Evolutionary conservation across 2,113 vertebrate species (phyloP).

Genomic region (Amphiprion percula): DNA sequence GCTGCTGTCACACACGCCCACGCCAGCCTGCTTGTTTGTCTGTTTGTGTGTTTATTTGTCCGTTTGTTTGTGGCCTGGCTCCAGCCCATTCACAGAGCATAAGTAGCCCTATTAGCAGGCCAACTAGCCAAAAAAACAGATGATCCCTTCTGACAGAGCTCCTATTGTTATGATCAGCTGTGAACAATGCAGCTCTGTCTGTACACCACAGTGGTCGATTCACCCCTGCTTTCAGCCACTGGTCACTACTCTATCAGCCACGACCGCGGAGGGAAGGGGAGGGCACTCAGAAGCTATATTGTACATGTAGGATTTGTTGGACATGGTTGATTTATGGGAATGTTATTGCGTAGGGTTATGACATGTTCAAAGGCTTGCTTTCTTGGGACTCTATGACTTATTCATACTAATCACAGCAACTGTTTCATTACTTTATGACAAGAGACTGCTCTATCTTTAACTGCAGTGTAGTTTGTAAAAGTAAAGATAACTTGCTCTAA

Average conservation of each 20-base stretch:
- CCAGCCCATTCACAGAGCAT: conserved; percentile 67
- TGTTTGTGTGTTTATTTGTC: conserved; percentile 61
- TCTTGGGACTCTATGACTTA: conserved; percentile 17
- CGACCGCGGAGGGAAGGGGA: conserved; percentile 29
- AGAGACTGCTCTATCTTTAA: background rate
- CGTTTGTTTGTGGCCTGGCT: conserved; percentile 64
- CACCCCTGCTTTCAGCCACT: conserved; percentile 61
- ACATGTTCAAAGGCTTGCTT: conserved; percentile 33
- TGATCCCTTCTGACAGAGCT: conserved; percentile 77
- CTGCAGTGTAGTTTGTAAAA: background rate
- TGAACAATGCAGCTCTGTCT: conserved; percentile 76
- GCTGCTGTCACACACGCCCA: conserved; percentile 15
- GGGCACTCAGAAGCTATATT: conserved; percentile 44
- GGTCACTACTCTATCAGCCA: conserved; percentile 73
- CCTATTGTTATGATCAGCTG: conserved; percentile 70
- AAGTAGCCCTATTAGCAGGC: conserved; percentile 78
- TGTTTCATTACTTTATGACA: conserved; percentile 27
- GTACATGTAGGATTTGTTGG: conserved; percentile 51
- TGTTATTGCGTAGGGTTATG: conserved; percentile 51
- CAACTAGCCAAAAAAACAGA: conserved; percentile 82
- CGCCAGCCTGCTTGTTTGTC: conserved; percentile 44
- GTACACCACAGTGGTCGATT: conserved; percentile 68
- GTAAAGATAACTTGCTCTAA: background rate
- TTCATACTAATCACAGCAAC: conserved; percentile 2
- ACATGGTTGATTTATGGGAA: conserved; percentile 52